Percentiles rank a stretch among this genome's conserved stretches.
Evolutionary conservation across 2,113 vertebrate genomes (phyloP).

Genomic region (Hippopotamus amphibius): DNA sequence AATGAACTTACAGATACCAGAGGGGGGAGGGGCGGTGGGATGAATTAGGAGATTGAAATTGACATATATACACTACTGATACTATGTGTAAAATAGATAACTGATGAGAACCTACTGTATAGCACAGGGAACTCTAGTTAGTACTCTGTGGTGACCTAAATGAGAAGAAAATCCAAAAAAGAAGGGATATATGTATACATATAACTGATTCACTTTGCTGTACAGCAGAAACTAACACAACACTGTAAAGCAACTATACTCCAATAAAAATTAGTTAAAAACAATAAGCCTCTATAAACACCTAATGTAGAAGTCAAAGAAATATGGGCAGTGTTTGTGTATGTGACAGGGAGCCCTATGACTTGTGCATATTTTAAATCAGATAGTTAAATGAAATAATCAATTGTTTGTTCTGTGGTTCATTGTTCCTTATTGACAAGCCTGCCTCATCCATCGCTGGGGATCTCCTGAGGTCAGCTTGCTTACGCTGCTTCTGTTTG

Average conservation of each 20-base stretch:
- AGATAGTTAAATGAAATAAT: background rate
- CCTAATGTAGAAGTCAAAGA: background rate
- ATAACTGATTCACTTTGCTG: background rate
- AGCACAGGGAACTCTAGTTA: background rate
- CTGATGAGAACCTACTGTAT: background rate
- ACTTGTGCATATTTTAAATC: background rate
- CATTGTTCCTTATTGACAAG: background rate
- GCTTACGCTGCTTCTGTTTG: background rate
- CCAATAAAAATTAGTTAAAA: background rate
- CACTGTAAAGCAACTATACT: background rate
- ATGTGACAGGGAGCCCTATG: fast-evolving
- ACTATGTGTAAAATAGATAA: background rate
- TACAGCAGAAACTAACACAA: background rate
- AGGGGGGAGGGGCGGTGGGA: background rate
- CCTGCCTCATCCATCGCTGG: fast-evolving
- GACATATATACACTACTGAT: background rate
- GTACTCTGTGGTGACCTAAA: background rate
- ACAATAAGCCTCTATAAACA: too few relatives aligned
- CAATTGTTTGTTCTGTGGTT: background rate
- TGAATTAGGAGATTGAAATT: background rate
- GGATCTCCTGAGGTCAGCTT: background rate
- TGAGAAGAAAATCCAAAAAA: background rate
- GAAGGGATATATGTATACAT: background rate
- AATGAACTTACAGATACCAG: background rate
- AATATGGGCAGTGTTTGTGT: background rate